Percentiles rank a stretch among this genome's conserved stretches.
Conservation (phyloP, 2,797 vertebrate genomes). For the Urophycis tenuis region DNA sequence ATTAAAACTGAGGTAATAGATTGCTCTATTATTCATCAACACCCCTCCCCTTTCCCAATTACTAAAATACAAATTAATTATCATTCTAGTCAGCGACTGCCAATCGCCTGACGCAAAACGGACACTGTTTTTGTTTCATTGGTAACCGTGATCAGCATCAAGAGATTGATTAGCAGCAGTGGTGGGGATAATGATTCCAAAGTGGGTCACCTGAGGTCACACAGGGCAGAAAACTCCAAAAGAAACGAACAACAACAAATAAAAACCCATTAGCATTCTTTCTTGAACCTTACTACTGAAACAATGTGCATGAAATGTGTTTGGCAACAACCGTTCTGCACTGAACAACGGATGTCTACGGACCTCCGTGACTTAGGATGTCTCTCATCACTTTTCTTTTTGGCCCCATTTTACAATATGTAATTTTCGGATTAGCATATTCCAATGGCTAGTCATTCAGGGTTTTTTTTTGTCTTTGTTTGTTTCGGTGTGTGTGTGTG, state of each 20-base stretch:
- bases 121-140: background rate
- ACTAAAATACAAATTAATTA: constrained; percentile 19
- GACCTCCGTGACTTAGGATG: background rate
- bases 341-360: background rate
- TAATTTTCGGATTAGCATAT: background rate
- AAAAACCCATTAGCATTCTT: background rate
- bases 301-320: background rate
- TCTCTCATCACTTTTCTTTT: background rate
- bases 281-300: background rate
- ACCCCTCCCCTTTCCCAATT: constrained; percentile 20
- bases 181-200: background rate
- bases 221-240: background rate
- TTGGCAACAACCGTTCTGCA: background rate
- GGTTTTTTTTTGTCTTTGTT: background rate
- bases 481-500: background rate
- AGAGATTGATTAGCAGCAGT: background rate
- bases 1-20: constrained; percentile 53
- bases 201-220: background rate
- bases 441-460: background rate
- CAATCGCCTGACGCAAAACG: background rate
- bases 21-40: constrained; percentile 55
- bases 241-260: background rate
- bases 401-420: background rate
- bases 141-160: background rate
- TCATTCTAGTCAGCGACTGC: background rate